Evolutionary conservation across 2,888 invertebrate genomes (phyloP).

Genomic region (Agriopis aurantiaria): DNA sequence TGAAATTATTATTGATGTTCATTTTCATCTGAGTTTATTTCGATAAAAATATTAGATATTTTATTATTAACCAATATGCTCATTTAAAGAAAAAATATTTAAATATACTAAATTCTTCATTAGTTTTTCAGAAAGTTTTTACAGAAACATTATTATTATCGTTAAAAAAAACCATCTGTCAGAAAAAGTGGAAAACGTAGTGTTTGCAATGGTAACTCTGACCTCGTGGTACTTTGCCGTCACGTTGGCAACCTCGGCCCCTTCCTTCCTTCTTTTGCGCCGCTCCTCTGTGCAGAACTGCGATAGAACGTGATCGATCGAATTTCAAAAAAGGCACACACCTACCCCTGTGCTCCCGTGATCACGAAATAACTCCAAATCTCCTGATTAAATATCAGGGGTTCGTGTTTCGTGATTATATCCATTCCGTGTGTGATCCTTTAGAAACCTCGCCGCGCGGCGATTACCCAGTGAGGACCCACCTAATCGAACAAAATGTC

Average conservation of each 20-base stretch:
- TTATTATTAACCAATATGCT: no score
- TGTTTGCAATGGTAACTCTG: conserved; percentile 63
- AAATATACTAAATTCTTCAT: no score
- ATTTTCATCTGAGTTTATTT: no score
- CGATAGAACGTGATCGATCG: conserved; percentile 86
- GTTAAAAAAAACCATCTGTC: no score
- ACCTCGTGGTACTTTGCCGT: conserved; percentile 80
- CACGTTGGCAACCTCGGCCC: conserved; percentile 80
- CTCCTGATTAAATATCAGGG: conserved; percentile 82
- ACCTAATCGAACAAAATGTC: conserved; percentile 80
- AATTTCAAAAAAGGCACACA: conserved; percentile 86
- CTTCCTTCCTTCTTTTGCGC: conserved; percentile 86
- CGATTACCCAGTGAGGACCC: conserved; percentile 70
- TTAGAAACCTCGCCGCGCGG: conserved; percentile 58
- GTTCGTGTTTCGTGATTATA: conserved; percentile 83
- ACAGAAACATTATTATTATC: no score
- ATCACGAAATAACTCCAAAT: conserved; percentile 83
- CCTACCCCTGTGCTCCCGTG: conserved; percentile 85
- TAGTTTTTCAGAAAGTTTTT: no score
- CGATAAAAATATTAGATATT: no score
- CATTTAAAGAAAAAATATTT: no score
- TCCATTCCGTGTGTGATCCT: conserved; percentile 78
- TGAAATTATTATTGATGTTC: neutral
- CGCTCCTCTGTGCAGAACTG: conserved; percentile 82
- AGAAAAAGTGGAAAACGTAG: conserved; percentile 40